Evolutionary conservation across 2,113 vertebrate species (phyloP).

Genomic region (Okapia johnstoni): DNA sequence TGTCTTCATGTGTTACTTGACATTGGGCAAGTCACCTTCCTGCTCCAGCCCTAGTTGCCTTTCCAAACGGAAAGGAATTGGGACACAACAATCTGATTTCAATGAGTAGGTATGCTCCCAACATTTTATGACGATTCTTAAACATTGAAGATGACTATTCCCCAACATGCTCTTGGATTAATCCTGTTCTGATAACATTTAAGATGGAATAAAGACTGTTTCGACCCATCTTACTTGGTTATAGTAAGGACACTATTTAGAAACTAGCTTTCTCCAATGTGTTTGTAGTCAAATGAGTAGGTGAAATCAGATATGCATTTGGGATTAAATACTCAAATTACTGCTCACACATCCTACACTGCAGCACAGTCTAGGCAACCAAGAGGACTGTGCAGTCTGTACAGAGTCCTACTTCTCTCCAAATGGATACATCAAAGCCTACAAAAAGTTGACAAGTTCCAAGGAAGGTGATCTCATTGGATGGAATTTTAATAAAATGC

Average conservation of each 20-base stretch:
- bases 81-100: not conserved
- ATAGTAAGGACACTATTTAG: not conserved
- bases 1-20: not conserved
- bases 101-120: not conserved
- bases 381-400: not conserved
- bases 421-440: not conserved
- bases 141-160: not conserved
- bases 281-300: not conserved
- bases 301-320: not conserved
- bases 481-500: not conserved
- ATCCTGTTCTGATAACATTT: not conserved
- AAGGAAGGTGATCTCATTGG: not conserved
- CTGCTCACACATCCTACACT: not conserved
- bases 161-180: not conserved
- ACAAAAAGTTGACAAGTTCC: not conserved
- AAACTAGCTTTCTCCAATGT: not conserved
- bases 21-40: not conserved
- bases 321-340: not conserved
- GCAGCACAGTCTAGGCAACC: not conserved
- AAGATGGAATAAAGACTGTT: not conserved
- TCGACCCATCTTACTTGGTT: not conserved
- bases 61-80: not conserved
- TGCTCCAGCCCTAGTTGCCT: not conserved
- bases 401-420: not conserved
- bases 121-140: not conserved